Conservation (phyloP, 2,797 vertebrate genomes). For the Takifugu ocellatus region DNA sequence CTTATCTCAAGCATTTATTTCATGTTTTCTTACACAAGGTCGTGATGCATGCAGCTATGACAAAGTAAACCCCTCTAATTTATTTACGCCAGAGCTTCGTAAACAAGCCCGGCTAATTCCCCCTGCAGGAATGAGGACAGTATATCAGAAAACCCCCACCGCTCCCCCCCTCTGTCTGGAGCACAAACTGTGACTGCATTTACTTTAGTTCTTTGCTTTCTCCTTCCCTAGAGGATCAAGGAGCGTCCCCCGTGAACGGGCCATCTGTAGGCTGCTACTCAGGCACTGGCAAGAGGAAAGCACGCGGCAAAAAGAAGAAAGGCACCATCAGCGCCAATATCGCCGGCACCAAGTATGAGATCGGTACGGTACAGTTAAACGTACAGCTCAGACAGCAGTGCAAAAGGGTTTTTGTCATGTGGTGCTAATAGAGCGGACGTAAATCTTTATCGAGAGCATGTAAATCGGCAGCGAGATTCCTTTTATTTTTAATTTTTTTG, state of each 20-base stretch:
- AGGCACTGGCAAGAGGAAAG: conserved; percentile 87
- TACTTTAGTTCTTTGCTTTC: conserved; percentile 38
- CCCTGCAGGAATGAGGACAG: conserved; percentile 39
- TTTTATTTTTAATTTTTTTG: conserved; percentile 24
- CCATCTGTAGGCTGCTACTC: conserved; percentile 82
- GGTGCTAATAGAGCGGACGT: too few relatives aligned
- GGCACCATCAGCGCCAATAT: conserved; percentile 89
- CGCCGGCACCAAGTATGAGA: conserved; percentile 95
- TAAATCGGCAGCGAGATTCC: conserved; percentile 44
- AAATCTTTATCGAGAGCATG: conserved; percentile 53
- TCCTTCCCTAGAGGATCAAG: conserved; percentile 80
- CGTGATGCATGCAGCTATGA: conserved; percentile 31
- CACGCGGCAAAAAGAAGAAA: conserved; percentile 89
- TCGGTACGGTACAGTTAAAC: conserved; percentile 76
- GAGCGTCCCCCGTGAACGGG: conserved; percentile 82
- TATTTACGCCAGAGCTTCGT: conserved; percentile 34
- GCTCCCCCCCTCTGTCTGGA: conserved; percentile 11
- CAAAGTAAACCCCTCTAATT: conserved; percentile 29
- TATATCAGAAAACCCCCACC: conserved; percentile 24
- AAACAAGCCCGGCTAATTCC: conserved; percentile 45
- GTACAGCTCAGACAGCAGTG: too few relatives aligned
- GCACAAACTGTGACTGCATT: conserved; percentile 51
- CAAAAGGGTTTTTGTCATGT: background rate
- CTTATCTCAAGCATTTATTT: background rate
- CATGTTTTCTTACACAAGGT: conserved; percentile 7